Evolutionary conservation across 2,797 vertebrate species (phyloP).

Genomic region (Taenioides sp.): DNA sequence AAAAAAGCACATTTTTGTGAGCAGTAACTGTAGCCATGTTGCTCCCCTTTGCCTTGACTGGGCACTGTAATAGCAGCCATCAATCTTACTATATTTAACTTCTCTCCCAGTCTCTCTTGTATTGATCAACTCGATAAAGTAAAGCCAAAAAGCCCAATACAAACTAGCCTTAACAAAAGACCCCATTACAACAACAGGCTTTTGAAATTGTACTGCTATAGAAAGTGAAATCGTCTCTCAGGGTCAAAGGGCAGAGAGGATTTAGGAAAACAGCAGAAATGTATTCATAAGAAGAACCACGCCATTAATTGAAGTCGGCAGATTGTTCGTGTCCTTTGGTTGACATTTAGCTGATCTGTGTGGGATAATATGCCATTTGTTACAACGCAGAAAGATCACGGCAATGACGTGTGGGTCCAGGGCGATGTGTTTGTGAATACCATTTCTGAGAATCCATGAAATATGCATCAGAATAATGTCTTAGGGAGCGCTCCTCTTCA

Average conservation of each 20-base stretch:
- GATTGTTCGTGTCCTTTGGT: conserved; percentile 8
- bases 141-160: conserved; percentile 36
- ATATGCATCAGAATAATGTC: conserved; percentile 12
- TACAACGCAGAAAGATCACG: neutral
- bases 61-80: conserved; percentile 58
- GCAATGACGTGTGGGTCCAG: neutral
- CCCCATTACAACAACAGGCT: conserved; percentile 32
- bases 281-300: conserved; percentile 17
- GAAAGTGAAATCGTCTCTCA: conserved; percentile 18
- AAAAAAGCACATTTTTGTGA: conserved; percentile 30
- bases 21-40: conserved; percentile 24
- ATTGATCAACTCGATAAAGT: conserved; percentile 61
- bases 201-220: neutral
- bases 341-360: conserved; percentile 34
- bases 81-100: conserved; percentile 67
- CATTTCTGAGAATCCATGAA: conserved; percentile 15
- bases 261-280: neutral
- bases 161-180: conserved; percentile 39
- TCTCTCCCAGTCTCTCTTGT: conserved; percentile 44
- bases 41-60: conserved; percentile 19
- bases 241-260: conserved; percentile 9
- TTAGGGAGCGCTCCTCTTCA: neutral
- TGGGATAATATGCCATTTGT: conserved; percentile 24
- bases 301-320: conserved; percentile 18
- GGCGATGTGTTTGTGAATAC: neutral